Evolutionary conservation across 2,888 invertebrate genomes (phyloP).

Genomic region (Gymnoscelis rufifasciata): DNA sequence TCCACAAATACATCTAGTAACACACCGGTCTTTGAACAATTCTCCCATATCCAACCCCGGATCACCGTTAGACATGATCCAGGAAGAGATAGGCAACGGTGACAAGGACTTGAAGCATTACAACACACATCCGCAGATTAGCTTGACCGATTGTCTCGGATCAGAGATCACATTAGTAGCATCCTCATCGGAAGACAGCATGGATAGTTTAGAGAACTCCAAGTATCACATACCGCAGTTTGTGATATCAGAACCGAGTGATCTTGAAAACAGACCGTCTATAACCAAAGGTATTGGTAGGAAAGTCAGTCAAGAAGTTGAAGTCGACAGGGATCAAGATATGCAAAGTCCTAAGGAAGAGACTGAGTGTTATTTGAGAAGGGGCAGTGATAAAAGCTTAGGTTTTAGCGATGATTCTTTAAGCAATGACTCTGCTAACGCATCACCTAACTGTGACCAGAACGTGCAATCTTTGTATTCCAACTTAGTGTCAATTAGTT

Average conservation of each 20-base stretch:
- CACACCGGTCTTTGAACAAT: constrained; percentile 79
- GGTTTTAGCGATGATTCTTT: constrained; percentile 86
- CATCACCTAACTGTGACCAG: constrained; percentile 77
- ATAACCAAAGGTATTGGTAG: constrained; percentile 88
- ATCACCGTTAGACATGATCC: constrained; percentile 88
- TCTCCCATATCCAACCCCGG: constrained; percentile 82
- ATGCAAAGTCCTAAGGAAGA: constrained; percentile 66
- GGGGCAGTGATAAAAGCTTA: constrained; percentile 84
- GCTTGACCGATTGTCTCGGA: constrained; percentile 93
- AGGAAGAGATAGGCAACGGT: constrained; percentile 79
- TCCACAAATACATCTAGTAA: constrained; percentile 62
- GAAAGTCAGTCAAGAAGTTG: constrained; percentile 81
- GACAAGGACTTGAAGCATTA: constrained; percentile 38
- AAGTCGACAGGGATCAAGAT: constrained; percentile 59
- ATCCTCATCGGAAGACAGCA: constrained; percentile 85
- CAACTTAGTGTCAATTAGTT: constrained; percentile 78
- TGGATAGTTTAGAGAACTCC: constrained; percentile 82
- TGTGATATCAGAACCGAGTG: constrained; percentile 85
- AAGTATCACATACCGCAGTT: constrained; percentile 79
- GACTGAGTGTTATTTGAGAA: constrained; percentile 70
- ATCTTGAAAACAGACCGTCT: constrained; percentile 84
- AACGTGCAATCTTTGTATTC: constrained; percentile 72
- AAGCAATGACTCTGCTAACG: constrained; percentile 81
- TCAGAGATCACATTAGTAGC: constrained; percentile 89
- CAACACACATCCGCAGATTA: constrained; percentile 88